These are phyloP conservation scores for Agonopterix alstromeriana DNA, from an alignment of 2,888 invertebrate species.

Conservation along the genomic window DNA sequence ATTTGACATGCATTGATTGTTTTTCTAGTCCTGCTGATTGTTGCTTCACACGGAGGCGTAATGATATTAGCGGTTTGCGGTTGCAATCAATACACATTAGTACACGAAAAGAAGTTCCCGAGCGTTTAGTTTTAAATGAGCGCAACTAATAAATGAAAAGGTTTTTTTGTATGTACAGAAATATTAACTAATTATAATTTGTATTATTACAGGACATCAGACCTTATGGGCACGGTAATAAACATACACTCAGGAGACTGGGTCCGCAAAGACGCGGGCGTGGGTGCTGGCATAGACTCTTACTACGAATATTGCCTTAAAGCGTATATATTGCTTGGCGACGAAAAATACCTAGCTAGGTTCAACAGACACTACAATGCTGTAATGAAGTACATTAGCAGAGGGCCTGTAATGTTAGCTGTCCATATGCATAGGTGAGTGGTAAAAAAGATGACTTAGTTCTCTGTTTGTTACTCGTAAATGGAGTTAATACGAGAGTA, in stretches of 20 bases:
- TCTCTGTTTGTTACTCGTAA: too few relatives aligned
- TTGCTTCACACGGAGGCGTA: too few relatives aligned
- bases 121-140: too few relatives aligned
- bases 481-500: too few relatives aligned
- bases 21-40: too few relatives aligned
- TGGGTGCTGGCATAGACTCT: slow-evolving; percentile 99
- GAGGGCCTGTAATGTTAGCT: slow-evolving; percentile 96
- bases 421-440: slow-evolving; percentile 92
- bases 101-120: too few relatives aligned
- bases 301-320: slow-evolving; percentile 99
- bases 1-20: too few relatives aligned
- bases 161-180: background rate
- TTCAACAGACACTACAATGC: slow-evolving; percentile 97
- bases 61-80: too few relatives aligned
- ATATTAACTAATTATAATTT: background rate
- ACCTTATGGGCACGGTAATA: slow-evolving; percentile 97
- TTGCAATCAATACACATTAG: too few relatives aligned
- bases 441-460: too few relatives aligned
- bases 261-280: slow-evolving; percentile 97
- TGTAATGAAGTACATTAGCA: slow-evolving; percentile 97
- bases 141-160: too few relatives aligned
- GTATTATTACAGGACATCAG: slow-evolving; percentile 71
- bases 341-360: slow-evolving; percentile 94
- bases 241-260: slow-evolving; percentile 99
- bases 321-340: slow-evolving; percentile 95